phyloP scores from a whole-genome alignment of 2,113 vertebrate species.

The Anser brachyrhynchus region DNA sequence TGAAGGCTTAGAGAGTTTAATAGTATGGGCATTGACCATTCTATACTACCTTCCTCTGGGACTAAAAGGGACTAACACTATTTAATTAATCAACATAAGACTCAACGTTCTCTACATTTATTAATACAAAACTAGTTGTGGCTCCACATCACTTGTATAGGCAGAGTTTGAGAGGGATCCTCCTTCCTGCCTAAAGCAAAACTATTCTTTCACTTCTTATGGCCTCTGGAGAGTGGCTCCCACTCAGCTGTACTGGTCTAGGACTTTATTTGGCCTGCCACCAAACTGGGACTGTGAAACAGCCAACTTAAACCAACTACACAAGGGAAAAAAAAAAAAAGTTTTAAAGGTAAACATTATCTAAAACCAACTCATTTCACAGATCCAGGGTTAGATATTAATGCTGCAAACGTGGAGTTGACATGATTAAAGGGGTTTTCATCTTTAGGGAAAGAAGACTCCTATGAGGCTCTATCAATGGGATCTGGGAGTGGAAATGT shows the following conservation, averaged over 20 bases:
- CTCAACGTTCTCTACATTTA: neutral
- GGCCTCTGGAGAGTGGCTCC: neutral
- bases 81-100: neutral
- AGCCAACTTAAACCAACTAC: neutral
- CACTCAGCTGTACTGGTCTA: neutral
- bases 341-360: neutral
- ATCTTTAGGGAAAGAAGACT: neutral
- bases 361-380: neutral
- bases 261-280: neutral
- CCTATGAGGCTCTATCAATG: rapidly evolving
- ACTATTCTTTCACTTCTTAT: neutral
- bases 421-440: neutral
- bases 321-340: neutral
- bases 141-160: neutral
- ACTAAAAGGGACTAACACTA: neutral
- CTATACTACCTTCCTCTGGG: neutral
- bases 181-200: neutral
- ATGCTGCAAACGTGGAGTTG: neutral
- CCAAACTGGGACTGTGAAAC: neutral
- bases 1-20: neutral
- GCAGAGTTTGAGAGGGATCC: neutral
- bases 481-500: neutral
- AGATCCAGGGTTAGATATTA: neutral
- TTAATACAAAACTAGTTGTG: neutral
- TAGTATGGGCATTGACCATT: rapidly evolving